Evolutionary conservation across 2,113 vertebrate species (phyloP).

Genomic region (Notothenia coriiceps): DNA sequence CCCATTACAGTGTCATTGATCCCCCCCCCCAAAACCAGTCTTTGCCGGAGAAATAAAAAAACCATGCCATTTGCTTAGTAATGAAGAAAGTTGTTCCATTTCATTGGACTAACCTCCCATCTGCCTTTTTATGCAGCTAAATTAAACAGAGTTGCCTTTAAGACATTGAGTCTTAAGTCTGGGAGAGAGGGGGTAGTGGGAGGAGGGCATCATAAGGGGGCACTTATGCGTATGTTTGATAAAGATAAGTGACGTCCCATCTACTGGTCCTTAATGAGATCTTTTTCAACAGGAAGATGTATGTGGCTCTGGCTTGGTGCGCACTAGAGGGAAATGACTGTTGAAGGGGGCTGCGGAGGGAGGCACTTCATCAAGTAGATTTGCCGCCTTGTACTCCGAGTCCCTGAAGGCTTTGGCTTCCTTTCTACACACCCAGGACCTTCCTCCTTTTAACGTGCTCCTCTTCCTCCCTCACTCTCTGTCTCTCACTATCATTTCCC

Average conservation of each 20-base stretch:
- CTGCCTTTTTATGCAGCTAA: constrained; percentile 70
- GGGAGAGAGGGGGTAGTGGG: constrained; percentile 30
- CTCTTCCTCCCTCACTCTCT: constrained; percentile 28
- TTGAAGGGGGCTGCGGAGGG: constrained; percentile 70
- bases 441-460: constrained; percentile 46
- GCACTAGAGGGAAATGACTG: constrained; percentile 74
- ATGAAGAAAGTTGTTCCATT: constrained; percentile 86
- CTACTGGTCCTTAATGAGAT: constrained; percentile 88
- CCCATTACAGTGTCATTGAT: constrained; percentile 86
- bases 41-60: constrained; percentile 79
- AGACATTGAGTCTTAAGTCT: constrained; percentile 83
- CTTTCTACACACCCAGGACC: constrained; percentile 59
- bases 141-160: constrained; percentile 84
- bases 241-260: constrained; percentile 89
- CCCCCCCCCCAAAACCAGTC: constrained; percentile 46
- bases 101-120: constrained; percentile 77
- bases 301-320: constrained; percentile 68
- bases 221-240: constrained; percentile 88
- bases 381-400: constrained; percentile 80
- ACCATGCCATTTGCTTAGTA: constrained; percentile 84
- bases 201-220: constrained; percentile 70
- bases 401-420: constrained; percentile 71
- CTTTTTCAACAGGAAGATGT: constrained; percentile 79
- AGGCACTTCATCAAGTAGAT: constrained; percentile 84
- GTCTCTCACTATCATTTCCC: constrained; percentile 14